Conservation (phyloP, 2,888 invertebrate species). For the Cabera pusaria region DNA sequence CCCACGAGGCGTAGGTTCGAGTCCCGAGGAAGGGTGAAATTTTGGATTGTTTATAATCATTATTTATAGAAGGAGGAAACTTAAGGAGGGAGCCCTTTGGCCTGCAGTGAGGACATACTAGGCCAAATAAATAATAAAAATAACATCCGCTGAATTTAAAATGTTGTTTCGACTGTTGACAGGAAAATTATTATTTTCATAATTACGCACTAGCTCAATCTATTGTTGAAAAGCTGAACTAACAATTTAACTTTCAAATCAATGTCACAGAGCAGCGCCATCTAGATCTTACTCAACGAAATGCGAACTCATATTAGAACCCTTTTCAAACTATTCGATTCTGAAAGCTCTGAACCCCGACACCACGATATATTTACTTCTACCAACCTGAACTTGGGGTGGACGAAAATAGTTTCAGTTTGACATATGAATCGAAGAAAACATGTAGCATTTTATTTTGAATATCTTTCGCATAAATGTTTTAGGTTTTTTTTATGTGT, state of each 20-base stretch:
- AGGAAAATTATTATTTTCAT: too few species aligned
- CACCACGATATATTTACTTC: conserved; percentile 57
- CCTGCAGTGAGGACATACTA: too few species aligned
- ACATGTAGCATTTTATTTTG: conserved; percentile 80
- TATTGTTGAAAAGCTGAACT: conserved; percentile 29
- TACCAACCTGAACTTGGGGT: conserved; percentile 75
- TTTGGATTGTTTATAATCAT: too few species aligned
- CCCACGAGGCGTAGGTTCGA: too few species aligned
- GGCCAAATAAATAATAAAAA: too few species aligned
- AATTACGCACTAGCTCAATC: conserved; percentile 42
- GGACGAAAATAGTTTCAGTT: conserved; percentile 77
- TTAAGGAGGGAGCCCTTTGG: too few species aligned
- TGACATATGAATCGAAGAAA: conserved; percentile 76
- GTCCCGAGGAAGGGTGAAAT: too few species aligned
- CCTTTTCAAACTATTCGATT: conserved; percentile 8
- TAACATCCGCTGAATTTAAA: too few species aligned
- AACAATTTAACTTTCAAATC: neutral
- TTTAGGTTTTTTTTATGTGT: conserved; percentile 46
- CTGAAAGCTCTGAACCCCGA: conserved; percentile 30
- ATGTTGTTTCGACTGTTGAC: too few species aligned
- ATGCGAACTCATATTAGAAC: conserved; percentile 21
- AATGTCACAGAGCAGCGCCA: conserved; percentile 40
- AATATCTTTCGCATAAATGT: conserved; percentile 66
- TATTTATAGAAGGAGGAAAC: too few species aligned
- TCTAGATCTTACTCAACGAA: conserved; percentile 34